A percentile compares a stretch with the other conserved stretches of the same genome.
phyloP scores from a whole-genome alignment of 1,140 invertebrate genomes.

The Meloidogyne floridensis region DNA sequence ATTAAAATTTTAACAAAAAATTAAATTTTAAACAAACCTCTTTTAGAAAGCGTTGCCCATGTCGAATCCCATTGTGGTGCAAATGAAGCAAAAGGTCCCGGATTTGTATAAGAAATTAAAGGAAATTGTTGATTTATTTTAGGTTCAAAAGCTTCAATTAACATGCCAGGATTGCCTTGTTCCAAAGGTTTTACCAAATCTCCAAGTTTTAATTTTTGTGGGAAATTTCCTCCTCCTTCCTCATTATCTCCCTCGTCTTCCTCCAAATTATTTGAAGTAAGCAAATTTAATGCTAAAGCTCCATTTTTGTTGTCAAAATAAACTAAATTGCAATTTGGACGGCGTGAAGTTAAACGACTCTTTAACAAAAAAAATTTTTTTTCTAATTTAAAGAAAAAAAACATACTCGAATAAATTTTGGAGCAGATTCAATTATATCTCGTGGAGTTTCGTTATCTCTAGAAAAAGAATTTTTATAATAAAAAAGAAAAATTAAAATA shows the following conservation, averaged over 20 bases:
- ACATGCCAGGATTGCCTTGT: conserved; percentile 45
- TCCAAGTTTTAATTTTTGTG: conserved; percentile 33
- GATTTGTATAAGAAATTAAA: conserved; percentile 72
- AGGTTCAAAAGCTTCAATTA: conserved; percentile 26
- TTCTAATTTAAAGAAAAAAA: neutral
- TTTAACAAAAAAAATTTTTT: neutral
- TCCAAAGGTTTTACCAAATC: conserved; percentile 45
- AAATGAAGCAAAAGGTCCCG: conserved; percentile 91
- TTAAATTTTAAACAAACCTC: conserved; percentile 65
- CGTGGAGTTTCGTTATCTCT: neutral
- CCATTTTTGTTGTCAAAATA: conserved; percentile 49
- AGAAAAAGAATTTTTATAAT: neutral
- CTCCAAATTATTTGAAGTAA: conserved; percentile 16
- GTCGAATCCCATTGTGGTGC: conserved; percentile 91
- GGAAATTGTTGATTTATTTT: conserved; percentile 34
- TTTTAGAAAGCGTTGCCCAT: conserved; percentile 87
- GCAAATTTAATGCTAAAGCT: conserved; percentile 45
- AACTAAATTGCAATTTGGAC: conserved; percentile 44
- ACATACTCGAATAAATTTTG: neutral
- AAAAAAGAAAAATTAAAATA: neutral
- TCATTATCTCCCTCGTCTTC: neutral
- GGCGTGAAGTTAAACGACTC: conserved; percentile 35
- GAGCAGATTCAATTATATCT: neutral
- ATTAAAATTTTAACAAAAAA: neutral
- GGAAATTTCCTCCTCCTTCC: neutral